Conservation (phyloP, 2,797 vertebrate genomes). For the Paramormyrops hopkinsi region DNA sequence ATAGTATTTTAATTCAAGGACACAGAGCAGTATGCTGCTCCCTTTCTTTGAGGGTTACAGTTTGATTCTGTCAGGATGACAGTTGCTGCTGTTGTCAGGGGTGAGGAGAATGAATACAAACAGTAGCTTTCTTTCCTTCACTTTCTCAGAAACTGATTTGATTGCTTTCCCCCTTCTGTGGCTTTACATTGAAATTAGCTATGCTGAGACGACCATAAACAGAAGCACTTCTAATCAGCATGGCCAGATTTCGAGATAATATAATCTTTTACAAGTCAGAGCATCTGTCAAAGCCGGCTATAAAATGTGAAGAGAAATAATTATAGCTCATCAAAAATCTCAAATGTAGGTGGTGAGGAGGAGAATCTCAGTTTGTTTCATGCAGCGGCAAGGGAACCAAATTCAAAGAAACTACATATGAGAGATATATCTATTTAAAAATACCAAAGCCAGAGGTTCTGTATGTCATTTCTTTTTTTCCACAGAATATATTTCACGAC, state of each 20-base stretch:
- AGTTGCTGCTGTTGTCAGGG: slow-evolving; percentile 31
- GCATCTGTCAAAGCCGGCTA: slow-evolving; percentile 44
- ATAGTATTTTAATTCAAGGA: slow-evolving; percentile 30
- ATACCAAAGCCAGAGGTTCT: slow-evolving; percentile 17
- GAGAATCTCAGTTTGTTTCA: slow-evolving; percentile 11
- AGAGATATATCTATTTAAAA: slow-evolving; percentile 27
- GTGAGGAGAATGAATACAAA: slow-evolving; percentile 37
- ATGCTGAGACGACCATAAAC: slow-evolving; percentile 20
- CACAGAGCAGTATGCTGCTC: slow-evolving; percentile 7
- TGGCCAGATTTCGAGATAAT: slow-evolving; percentile 36
- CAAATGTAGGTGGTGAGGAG: slow-evolving; percentile 29
- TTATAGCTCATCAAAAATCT: slow-evolving; percentile 43
- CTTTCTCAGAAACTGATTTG: slow-evolving; percentile 8
- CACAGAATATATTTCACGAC: slow-evolving; percentile 44
- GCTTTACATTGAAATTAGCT: slow-evolving; percentile 34
- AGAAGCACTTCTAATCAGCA: slow-evolving; percentile 32
- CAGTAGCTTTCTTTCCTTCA: not conserved
- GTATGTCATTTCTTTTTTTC: slow-evolving; percentile 30
- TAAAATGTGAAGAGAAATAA: slow-evolving; percentile 46
- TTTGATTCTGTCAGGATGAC: slow-evolving; percentile 38
- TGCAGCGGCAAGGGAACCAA: not conserved
- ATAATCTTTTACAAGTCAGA: slow-evolving; percentile 41
- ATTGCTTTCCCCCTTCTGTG: slow-evolving; percentile 3
- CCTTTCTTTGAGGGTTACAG: slow-evolving; percentile 28
- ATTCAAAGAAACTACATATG: slow-evolving; percentile 26